phyloP scores from a whole-genome alignment of 2,797 vertebrate species.

The Helostoma temminkii region DNA sequence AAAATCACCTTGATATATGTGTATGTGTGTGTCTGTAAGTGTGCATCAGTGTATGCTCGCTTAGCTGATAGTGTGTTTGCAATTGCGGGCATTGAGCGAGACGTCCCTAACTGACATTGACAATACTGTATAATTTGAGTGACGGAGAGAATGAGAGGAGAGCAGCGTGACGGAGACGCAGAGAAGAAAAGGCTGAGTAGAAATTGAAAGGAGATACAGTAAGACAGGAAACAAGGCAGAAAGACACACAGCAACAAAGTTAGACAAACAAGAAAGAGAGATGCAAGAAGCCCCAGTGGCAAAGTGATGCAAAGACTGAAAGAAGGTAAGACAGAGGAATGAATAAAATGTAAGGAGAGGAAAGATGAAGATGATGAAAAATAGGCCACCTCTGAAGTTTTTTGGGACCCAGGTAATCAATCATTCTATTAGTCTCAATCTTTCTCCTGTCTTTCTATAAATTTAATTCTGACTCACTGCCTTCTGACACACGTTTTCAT shows the following conservation, averaged over 20 bases:
- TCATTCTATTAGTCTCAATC: constrained; percentile 76
- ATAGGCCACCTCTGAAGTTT: constrained; percentile 53
- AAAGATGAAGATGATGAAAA: constrained; percentile 71
- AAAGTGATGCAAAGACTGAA: constrained; percentile 52
- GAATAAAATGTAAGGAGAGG: constrained; percentile 58
- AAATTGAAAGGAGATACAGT: constrained; percentile 29
- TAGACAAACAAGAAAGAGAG: constrained; percentile 30
- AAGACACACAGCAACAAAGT: constrained; percentile 38
- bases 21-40: neutral
- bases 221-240: constrained; percentile 28
- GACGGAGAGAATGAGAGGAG: constrained; percentile 28
- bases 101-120: constrained; percentile 48
- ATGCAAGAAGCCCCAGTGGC: constrained; percentile 32
- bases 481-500: constrained; percentile 7
- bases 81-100: constrained; percentile 31
- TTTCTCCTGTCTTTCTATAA: constrained; percentile 46
- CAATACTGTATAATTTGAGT: constrained; percentile 57
- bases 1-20: constrained; percentile 37
- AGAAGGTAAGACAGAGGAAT: constrained; percentile 27
- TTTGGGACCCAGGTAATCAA: constrained; percentile 60
- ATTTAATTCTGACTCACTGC: constrained; percentile 54
- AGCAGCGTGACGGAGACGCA: constrained; percentile 33
- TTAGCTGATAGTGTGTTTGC: constrained; percentile 49
- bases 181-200: constrained; percentile 2
- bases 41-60: neutral